phyloP scores from a whole-genome alignment of 2,888 invertebrate species.

The Cylindroiulus punctatus region DNA sequence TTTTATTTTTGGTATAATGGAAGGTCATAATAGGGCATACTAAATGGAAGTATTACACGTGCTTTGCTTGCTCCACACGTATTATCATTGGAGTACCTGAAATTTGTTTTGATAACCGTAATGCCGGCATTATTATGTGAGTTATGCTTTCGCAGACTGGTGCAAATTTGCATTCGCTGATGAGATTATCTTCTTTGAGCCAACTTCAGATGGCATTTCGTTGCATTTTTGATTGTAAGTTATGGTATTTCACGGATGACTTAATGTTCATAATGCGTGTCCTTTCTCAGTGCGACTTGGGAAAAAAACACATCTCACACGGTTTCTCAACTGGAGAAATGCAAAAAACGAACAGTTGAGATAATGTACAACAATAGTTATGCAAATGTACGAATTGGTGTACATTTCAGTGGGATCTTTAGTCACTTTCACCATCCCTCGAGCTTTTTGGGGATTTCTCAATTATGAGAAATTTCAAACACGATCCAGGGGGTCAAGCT shows the following conservation, averaged over 20 bases:
- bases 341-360: background rate
- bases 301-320: too few relatives aligned
- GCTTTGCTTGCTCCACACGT: too few relatives aligned
- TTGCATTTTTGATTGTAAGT: background rate
- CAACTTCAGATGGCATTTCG: background rate
- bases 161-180: background rate
- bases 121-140: background rate
- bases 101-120: too few relatives aligned
- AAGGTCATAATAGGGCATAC: too few relatives aligned
- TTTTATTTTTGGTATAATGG: too few relatives aligned
- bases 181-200: background rate
- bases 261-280: background rate
- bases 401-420: too few relatives aligned
- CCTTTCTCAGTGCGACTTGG: background rate
- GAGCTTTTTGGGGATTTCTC: too few relatives aligned
- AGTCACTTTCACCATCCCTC: too few relatives aligned
- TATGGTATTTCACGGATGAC: background rate
- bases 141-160: background rate
- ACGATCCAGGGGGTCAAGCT: background rate
- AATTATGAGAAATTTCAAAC: conserved; percentile 3
- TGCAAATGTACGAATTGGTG: too few relatives aligned
- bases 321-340: background rate
- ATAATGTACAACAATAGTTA: too few relatives aligned
- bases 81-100: too few relatives aligned
- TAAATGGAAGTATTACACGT: too few relatives aligned